Evolutionary conservation across 2,888 invertebrate species (phyloP).

Genomic region (Drosophila lacicola): DNA sequence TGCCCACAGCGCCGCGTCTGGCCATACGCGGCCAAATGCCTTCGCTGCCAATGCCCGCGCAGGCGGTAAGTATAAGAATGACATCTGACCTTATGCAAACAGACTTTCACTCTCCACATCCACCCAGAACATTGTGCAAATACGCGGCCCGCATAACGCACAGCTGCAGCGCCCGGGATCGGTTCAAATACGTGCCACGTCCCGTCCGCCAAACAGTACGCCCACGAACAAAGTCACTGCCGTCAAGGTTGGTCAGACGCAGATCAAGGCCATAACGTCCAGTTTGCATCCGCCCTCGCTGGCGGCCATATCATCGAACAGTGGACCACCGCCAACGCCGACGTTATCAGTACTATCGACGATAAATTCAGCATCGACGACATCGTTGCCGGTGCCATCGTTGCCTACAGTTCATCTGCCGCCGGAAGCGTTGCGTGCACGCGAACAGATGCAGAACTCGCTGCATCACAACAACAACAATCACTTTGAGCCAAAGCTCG

Average conservation of each 20-base stretch:
- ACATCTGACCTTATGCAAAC: background rate
- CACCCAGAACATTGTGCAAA: conserved; percentile 84
- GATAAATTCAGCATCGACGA: conserved; percentile 79
- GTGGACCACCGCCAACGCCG: conserved; percentile 69
- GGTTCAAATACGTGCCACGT: conserved; percentile 84
- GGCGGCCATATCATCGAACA: conserved; percentile 82
- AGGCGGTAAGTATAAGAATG: conserved; percentile 76
- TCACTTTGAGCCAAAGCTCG: conserved; percentile 72
- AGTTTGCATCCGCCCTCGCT: conserved; percentile 82
- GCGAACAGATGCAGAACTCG: conserved; percentile 77
- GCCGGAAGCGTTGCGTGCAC: conserved; percentile 69
- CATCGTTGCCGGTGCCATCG: conserved; percentile 80
- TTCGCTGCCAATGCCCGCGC: conserved; percentile 80
- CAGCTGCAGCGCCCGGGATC: conserved; percentile 81
- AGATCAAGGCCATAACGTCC: conserved; percentile 83
- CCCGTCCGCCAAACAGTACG: conserved; percentile 70
- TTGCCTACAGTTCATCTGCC: conserved; percentile 82
- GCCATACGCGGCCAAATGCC: conserved; percentile 81
- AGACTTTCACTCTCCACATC: background rate
- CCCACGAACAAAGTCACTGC: conserved; percentile 81
- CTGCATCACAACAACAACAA: conserved; percentile 76
- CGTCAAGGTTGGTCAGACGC: conserved; percentile 85
- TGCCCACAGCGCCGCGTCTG: conserved; percentile 83
- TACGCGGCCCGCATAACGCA: conserved; percentile 81
- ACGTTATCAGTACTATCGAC: conserved; percentile 80